phyloP scores from a whole-genome alignment of 1,140 invertebrate species.

The Scaptomyza montana region DNA sequence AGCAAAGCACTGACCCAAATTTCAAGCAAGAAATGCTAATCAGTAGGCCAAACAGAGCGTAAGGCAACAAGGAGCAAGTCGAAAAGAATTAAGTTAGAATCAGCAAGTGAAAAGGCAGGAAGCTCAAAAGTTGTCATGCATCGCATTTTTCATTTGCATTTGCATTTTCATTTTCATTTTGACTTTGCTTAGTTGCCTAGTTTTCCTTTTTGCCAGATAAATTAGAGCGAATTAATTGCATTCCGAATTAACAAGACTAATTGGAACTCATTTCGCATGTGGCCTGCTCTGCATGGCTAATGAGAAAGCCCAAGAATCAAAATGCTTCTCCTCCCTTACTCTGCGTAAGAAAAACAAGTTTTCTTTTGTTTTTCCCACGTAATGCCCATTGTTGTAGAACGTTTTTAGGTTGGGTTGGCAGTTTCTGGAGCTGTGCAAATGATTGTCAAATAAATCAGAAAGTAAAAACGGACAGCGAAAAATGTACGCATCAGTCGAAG shows the following conservation, averaged over 20 bases:
- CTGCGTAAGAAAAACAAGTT: conserved; percentile 50
- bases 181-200: conserved; percentile 11
- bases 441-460: conserved; percentile 81
- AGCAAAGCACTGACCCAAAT: conserved; percentile 60
- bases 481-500: conserved; percentile 11
- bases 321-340: background rate
- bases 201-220: conserved; percentile 65
- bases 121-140: conserved; percentile 44
- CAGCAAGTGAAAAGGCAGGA: conserved; percentile 7
- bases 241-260: conserved; percentile 79
- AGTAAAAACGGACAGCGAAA: conserved; percentile 35
- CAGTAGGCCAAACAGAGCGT: conserved; percentile 29
- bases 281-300: conserved; percentile 73
- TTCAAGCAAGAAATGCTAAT: conserved; percentile 61
- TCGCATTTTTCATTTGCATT: conserved; percentile 47
- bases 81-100: conserved; percentile 24
- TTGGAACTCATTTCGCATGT: conserved; percentile 81
- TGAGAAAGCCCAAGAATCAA: conserved; percentile 40
- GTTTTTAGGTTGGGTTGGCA: conserved; percentile 2
- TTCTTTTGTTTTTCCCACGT: conserved; percentile 64
- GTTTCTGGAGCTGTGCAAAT: conserved; percentile 54
- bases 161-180: conserved; percentile 37
- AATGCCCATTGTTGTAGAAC: conserved; percentile 62
- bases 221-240: conserved; percentile 82
- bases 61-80: conserved; percentile 21